Evolutionary conservation across 2,113 vertebrate genomes (phyloP).

Genomic region (Micromys minutus): DNA sequence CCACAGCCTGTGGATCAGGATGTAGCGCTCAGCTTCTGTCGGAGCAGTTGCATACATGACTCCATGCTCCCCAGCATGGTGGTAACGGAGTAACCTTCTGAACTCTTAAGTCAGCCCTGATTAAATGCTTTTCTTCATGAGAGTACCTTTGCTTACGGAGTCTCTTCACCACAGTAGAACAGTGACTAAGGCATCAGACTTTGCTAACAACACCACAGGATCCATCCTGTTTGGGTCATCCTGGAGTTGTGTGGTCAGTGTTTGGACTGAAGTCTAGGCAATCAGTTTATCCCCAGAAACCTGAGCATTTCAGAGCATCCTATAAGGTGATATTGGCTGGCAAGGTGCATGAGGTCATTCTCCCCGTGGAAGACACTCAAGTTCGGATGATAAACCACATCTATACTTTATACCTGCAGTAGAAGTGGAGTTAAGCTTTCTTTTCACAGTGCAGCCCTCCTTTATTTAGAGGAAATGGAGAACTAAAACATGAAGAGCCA

Average conservation of each 20-base stretch:
- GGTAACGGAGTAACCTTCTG: neutral
- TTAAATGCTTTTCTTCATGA: neutral
- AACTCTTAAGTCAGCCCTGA: neutral
- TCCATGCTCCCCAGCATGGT: neutral
- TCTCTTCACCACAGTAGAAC: neutral
- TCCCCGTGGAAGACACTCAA: conserved; percentile 20
- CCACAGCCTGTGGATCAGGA: neutral
- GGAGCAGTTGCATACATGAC: neutral
- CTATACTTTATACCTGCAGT: conserved; percentile 33
- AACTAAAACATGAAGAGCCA: neutral
- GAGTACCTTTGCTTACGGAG: neutral
- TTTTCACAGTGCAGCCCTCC: neutral
- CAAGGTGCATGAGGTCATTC: neutral
- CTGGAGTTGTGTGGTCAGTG: neutral
- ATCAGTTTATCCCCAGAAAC: neutral
- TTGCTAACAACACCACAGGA: neutral
- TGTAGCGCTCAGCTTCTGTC: neutral
- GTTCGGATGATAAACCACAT: conserved; percentile 9
- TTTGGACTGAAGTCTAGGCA: neutral
- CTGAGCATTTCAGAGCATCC: conserved; percentile 1
- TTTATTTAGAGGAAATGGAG: conserved; percentile 13
- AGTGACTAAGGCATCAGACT: neutral
- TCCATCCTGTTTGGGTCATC: neutral
- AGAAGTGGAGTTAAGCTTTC: neutral
- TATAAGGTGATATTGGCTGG: neutral